These are phyloP conservation scores for Penaeus vannamei DNA, from an alignment of 1,140 invertebrate genomes.

Conservation along the genomic window DNA sequence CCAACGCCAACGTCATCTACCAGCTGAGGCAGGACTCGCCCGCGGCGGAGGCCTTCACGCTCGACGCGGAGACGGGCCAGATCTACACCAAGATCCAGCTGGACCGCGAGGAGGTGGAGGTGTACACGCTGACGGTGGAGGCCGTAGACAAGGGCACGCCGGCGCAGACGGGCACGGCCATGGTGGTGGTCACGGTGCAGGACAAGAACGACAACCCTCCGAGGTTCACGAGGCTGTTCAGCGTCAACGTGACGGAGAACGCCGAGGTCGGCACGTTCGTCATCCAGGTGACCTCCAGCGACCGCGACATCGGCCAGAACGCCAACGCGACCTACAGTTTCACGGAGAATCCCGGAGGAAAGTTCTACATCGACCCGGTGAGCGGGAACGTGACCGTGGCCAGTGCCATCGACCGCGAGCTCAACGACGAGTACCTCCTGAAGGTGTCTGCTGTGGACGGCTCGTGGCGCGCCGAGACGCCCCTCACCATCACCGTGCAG, in stretches of 20 bases:
- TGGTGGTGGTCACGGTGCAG: slow-evolving; percentile 85
- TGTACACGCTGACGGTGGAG: slow-evolving; percentile 87
- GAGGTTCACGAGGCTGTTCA: slow-evolving; percentile 91
- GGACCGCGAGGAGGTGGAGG: slow-evolving; percentile 89
- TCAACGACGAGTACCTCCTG: slow-evolving; percentile 90
- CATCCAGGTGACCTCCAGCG: slow-evolving; percentile 91
- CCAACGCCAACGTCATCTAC: slow-evolving; percentile 89
- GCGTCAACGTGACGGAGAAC: slow-evolving; percentile 96
- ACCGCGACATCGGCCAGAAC: slow-evolving; percentile 88
- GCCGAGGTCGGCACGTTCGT: slow-evolving; percentile 93
- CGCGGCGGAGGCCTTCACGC: slow-evolving; percentile 81
- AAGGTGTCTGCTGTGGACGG: slow-evolving; percentile 91
- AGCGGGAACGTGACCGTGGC: slow-evolving; percentile 93
- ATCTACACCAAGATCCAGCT: slow-evolving; percentile 87
- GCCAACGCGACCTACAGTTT: slow-evolving; percentile 92
- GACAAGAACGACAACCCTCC: slow-evolving; percentile 98
- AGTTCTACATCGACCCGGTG: slow-evolving; percentile 89
- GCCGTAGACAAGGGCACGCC: slow-evolving; percentile 90
- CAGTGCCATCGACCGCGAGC: slow-evolving; percentile 87
- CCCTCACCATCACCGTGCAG: slow-evolving; percentile 92
- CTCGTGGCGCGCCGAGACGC: slow-evolving; percentile 89
- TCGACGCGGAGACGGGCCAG: slow-evolving; percentile 85
- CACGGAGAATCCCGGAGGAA: slow-evolving; percentile 88
- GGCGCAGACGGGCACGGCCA: slow-evolving; percentile 85
- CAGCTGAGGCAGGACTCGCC: slow-evolving; percentile 77